phyloP scores from a whole-genome alignment of 92 coral and sea anemone genomes.

The Phenganax stokvisi region DNA sequence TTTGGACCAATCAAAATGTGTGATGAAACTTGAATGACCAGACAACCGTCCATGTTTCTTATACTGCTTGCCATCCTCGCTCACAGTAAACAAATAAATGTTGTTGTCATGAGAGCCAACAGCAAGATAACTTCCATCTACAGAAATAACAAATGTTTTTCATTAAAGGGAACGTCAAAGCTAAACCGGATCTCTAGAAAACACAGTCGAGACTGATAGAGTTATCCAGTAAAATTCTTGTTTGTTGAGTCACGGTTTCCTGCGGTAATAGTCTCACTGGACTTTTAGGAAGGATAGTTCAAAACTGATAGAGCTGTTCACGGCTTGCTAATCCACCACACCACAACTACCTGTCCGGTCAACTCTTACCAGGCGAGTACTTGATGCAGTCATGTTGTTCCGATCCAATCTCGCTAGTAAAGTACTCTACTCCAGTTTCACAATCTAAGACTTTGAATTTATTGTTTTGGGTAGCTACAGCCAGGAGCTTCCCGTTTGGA shows the following conservation, averaged over 20 bases:
- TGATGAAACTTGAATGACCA: conserved; percentile 72
- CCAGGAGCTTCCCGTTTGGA: conserved; percentile 61
- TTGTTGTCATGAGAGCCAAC: conserved; percentile 74
- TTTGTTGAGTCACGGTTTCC: no score
- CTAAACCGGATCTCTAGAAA: no score
- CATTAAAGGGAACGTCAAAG: background rate
- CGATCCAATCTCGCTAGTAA: conserved; percentile 58
- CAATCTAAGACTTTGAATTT: conserved; percentile 65
- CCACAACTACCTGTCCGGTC: background rate
- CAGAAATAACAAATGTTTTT: background rate
- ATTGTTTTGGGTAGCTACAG: conserved; percentile 69
- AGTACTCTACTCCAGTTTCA: conserved; percentile 48
- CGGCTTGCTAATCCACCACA: background rate
- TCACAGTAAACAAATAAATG: conserved; percentile 68
- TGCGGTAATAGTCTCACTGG: background rate
- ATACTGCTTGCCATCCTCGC: conserved; percentile 66
- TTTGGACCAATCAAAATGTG: conserved; percentile 71
- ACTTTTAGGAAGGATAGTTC: background rate
- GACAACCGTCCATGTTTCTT: conserved; percentile 55
- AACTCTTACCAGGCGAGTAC: conserved; percentile 66
- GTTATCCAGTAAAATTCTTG: background rate
- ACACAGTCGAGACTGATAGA: background rate
- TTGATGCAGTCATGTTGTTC: conserved; percentile 76
- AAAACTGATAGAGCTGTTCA: background rate
- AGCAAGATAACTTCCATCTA: conserved; percentile 66